Evolutionary conservation across 2,797 vertebrate species (phyloP).

Genomic region (Gouania willdenowi): DNA sequence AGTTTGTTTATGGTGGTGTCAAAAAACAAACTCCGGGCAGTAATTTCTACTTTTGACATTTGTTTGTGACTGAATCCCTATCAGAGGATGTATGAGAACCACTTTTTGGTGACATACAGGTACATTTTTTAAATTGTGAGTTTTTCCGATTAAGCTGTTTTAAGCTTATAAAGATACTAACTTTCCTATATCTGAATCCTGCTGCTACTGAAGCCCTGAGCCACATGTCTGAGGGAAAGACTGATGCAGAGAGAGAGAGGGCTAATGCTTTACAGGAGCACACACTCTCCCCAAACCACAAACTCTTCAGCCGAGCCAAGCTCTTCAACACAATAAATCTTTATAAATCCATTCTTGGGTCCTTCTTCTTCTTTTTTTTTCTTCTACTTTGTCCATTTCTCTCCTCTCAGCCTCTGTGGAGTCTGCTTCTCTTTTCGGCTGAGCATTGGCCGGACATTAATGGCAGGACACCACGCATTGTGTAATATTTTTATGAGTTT

Average conservation of each 20-base stretch:
- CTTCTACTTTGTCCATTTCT: conserved; percentile 13
- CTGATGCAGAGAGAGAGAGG: conserved; percentile 20
- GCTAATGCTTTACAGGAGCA: conserved; percentile 27
- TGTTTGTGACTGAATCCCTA: no score
- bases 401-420: conserved; percentile 7
- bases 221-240: conserved; percentile 33
- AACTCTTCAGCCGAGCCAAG: conserved; percentile 47
- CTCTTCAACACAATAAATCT: conserved; percentile 58
- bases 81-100: no score
- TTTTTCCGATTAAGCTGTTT: no score
- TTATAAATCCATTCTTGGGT: conserved; percentile 27
- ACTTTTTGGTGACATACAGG: no score
- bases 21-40: no score
- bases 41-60: no score
- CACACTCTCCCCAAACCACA: conserved; percentile 53
- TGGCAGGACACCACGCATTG: conserved; percentile 41
- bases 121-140: no score
- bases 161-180: no score
- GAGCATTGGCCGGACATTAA: conserved; percentile 45
- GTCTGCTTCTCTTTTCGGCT: conserved; percentile 17
- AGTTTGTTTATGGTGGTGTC: no score
- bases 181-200: conserved; percentile 21
- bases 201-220: conserved; percentile 14
- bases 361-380: conserved; percentile 20
- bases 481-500: conserved; percentile 72